These are phyloP conservation scores for Hestina assimilis DNA, from an alignment of 1,140 invertebrate genomes.

Conservation along the genomic window DNA sequence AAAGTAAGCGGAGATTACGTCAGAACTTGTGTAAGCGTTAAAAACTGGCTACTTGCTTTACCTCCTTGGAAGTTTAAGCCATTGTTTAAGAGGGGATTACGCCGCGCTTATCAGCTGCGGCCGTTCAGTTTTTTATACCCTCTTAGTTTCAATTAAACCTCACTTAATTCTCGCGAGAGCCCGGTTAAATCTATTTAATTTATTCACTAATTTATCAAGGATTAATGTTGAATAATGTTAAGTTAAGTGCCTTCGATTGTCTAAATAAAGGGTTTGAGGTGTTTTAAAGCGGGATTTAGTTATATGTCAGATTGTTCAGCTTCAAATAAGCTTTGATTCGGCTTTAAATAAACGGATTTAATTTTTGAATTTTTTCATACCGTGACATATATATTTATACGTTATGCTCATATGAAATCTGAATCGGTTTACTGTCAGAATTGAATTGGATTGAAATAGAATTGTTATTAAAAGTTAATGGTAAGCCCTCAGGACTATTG, in stretches of 20 bases:
- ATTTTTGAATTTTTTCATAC: constrained; percentile 2
- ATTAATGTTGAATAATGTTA: constrained; percentile 60
- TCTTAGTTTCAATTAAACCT: constrained; percentile 68
- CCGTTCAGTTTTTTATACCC: constrained; percentile 49
- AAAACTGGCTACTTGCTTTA: constrained; percentile 35
- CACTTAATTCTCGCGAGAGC: constrained; percentile 49
- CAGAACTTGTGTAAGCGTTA: constrained; percentile 59
- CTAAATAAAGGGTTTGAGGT: constrained; percentile 28
- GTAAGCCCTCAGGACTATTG: too few species aligned
- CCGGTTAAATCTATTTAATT: constrained; percentile 64
- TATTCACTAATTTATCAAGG: constrained; percentile 62
- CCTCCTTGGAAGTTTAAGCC: constrained; percentile 37
- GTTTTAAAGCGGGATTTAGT: background rate
- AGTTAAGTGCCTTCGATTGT: constrained; percentile 60
- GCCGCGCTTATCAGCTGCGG: constrained; percentile 52
- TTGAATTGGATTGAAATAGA: too few species aligned
- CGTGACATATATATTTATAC: background rate
- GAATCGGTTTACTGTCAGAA: too few species aligned
- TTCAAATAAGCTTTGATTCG: constrained; percentile 4
- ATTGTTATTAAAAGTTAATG: too few species aligned
- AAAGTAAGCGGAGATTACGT: constrained; percentile 60
- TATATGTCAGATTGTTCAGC: background rate
- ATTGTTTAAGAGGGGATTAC: constrained; percentile 65
- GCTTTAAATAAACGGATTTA: constrained; percentile 1
- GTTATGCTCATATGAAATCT: too few species aligned